Conservation (phyloP, 1,140 invertebrate genomes). For the Lycorma delicatula region DNA sequence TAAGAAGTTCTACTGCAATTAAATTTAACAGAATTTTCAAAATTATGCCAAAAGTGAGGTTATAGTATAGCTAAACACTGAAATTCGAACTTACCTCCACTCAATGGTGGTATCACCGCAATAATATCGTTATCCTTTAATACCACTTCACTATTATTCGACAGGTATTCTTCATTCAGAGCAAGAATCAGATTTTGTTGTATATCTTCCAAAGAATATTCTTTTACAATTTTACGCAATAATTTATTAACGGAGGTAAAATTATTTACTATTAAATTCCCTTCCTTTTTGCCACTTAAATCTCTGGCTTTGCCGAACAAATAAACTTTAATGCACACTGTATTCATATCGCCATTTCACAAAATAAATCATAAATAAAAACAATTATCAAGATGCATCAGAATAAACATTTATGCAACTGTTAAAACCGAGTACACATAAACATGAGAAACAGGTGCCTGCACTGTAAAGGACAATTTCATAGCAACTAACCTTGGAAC, state of each 20-base stretch:
- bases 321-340: conserved; percentile 53
- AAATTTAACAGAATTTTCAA: not conserved
- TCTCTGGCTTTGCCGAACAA: conserved; percentile 86
- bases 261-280: conserved; percentile 29
- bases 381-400: too few species aligned
- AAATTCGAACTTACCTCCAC: conserved; percentile 34
- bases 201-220: conserved; percentile 58
- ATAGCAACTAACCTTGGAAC: too few species aligned
- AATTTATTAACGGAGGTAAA: conserved; percentile 33
- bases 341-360: too few species aligned
- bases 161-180: conserved; percentile 67
- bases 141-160: conserved; percentile 23
- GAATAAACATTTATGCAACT: too few species aligned
- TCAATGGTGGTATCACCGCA: conserved; percentile 30
- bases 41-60: not conserved
- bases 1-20: not conserved
- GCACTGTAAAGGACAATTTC: too few species aligned
- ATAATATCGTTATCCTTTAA: conserved; percentile 25
- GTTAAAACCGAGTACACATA: too few species aligned
- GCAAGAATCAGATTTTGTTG: conserved; percentile 64
- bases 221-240: conserved; percentile 45
- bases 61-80: not conserved
- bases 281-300: conserved; percentile 51
- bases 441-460: too few species aligned
- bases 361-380: too few species aligned